These are phyloP conservation scores for Drosophila nigrodunni DNA, from an alignment of 1,140 invertebrate species.

Conservation along the genomic window DNA sequence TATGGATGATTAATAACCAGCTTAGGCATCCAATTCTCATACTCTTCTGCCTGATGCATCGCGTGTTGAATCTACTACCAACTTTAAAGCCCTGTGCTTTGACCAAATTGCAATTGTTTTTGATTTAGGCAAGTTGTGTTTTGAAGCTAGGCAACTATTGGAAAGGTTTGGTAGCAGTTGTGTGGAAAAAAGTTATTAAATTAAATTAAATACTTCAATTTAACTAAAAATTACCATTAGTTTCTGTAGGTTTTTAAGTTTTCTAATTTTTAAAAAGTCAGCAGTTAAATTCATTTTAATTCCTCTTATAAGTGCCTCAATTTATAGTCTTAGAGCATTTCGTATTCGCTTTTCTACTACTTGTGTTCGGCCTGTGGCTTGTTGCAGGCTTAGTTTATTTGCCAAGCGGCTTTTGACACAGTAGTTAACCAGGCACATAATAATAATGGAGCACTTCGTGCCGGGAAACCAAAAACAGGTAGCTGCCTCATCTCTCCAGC, in stretches of 20 bases:
- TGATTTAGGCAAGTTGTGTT: neutral
- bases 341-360: neutral
- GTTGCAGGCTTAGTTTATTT: constrained; percentile 59
- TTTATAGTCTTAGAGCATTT: constrained; percentile 33
- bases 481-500: constrained; percentile 56
- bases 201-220: no score
- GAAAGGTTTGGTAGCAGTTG: neutral
- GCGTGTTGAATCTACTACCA: constrained; percentile 16
- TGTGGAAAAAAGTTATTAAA: neutral
- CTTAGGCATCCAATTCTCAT: constrained; percentile 20
- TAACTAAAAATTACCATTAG: no score
- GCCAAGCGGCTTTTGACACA: constrained; percentile 72
- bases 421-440: constrained; percentile 67
- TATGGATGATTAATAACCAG: constrained; percentile 62
- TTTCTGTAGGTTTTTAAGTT: no score
- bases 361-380: constrained; percentile 2
- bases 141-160: neutral
- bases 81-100: neutral
- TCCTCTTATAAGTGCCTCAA: neutral
- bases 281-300: neutral
- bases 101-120: constrained; percentile 56
- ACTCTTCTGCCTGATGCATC: constrained; percentile 32
- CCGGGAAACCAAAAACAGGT: constrained; percentile 63
- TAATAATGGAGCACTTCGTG: constrained; percentile 65
- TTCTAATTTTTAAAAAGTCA: neutral